Evolutionary conservation across 2,113 vertebrate genomes (phyloP).

Genomic region (Nycticebus coucang): DNA sequence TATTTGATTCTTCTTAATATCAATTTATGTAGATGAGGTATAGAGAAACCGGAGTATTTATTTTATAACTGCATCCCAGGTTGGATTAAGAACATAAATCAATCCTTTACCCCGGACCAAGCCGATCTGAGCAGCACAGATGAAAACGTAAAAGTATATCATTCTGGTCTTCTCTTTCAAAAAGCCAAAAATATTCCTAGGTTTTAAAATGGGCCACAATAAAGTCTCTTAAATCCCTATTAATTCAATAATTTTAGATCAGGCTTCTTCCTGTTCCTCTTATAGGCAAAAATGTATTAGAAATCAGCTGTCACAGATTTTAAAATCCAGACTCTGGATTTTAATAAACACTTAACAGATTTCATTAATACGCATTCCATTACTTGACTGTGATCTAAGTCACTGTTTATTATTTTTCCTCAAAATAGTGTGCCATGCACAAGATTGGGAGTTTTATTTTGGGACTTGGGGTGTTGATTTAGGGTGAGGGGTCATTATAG

Average conservation of each 20-base stretch:
- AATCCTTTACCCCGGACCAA: conserved; percentile 6
- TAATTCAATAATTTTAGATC: conserved; percentile 54
- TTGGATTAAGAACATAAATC: not conserved
- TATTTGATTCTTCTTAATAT: conserved; percentile 46
- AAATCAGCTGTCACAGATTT: conserved; percentile 7
- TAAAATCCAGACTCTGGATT: not conserved
- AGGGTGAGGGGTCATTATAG: not conserved
- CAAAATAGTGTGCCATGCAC: not conserved
- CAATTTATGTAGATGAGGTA: not conserved
- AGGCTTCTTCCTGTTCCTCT: not conserved
- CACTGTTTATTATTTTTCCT: conserved; percentile 41
- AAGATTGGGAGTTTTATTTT: conserved; percentile 40
- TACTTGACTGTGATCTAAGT: conserved; percentile 11
- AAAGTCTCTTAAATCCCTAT: conserved; percentile 58
- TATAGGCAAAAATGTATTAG: not conserved
- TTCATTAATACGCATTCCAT: conserved; percentile 45
- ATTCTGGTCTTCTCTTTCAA: conserved; percentile 4
- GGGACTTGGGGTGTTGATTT: not conserved
- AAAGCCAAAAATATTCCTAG: not conserved
- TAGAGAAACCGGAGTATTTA: not conserved
- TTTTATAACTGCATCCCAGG: not conserved
- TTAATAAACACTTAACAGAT: not conserved
- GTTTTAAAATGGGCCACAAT: conserved; percentile 37
- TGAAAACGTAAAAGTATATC: not conserved
- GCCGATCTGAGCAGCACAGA: not conserved